phyloP scores from a whole-genome alignment of 2,797 vertebrate species.

The Heterohyrax brucei region DNA sequence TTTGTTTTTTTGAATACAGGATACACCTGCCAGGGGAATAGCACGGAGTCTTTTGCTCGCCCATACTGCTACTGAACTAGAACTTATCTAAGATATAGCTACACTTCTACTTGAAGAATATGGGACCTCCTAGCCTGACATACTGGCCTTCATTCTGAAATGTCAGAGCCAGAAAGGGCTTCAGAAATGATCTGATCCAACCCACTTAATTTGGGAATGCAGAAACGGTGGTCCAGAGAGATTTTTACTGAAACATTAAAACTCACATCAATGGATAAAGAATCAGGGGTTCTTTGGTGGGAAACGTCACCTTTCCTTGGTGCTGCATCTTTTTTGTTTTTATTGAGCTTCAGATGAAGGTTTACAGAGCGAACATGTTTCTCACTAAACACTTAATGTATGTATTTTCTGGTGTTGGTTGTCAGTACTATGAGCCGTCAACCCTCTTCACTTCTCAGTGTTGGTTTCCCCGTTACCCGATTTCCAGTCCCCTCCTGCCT shows the following conservation, averaged over 20 bases:
- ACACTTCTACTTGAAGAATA: background rate
- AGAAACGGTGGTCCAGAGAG: background rate
- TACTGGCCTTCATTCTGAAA: background rate
- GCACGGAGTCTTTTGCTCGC: background rate
- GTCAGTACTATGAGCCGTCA: no score
- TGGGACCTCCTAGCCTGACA: background rate
- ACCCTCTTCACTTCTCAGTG: no score
- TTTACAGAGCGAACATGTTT: no score
- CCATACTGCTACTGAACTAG: background rate
- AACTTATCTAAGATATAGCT: background rate
- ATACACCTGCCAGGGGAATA: background rate
- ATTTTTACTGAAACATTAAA: background rate
- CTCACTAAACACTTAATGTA: no score
- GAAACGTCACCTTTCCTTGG: background rate
- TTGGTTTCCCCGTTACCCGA: no score
- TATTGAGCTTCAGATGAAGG: no score
- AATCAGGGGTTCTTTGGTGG: background rate
- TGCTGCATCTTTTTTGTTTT: background rate
- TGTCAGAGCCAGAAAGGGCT: background rate
- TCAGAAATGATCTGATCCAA: background rate
- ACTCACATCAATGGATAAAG: background rate
- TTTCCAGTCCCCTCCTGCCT: no score
- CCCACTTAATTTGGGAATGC: background rate
- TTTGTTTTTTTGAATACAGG: background rate
- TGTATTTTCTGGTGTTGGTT: no score